A percentile compares a stretch with the other conserved stretches of the same genome.
These are phyloP conservation scores for Amphiura filiformis DNA, from an alignment of 35 echinoderm and acorn worm genomes.

Conservation along the genomic window DNA sequence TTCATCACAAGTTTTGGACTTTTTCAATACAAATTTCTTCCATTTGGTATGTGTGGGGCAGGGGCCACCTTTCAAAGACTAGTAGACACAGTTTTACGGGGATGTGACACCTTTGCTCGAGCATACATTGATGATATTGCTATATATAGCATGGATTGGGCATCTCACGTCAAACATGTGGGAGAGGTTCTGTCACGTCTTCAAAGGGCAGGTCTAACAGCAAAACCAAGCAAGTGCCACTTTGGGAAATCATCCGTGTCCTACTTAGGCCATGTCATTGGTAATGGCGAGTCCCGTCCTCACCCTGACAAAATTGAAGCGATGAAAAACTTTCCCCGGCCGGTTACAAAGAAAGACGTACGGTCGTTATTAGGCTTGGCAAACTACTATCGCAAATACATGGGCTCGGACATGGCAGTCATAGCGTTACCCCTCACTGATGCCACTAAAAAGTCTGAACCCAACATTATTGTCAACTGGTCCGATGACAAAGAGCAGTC, in stretches of 20 bases:
- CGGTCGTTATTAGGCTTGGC: background rate
- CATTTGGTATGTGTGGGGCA: conserved; percentile 52
- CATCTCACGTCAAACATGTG: background rate
- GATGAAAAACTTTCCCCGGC: background rate
- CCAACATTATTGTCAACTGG: background rate
- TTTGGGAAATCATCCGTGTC: background rate
- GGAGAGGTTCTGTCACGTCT: background rate
- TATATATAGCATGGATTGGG: background rate
- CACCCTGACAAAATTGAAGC: background rate
- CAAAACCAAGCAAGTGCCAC: background rate
- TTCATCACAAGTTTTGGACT: conserved; percentile 47
- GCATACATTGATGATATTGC: background rate
- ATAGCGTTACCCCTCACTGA: conserved; percentile 34
- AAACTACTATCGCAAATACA: conserved; percentile 25
- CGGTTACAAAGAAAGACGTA: conserved; percentile 7
- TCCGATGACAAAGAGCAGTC: background rate
- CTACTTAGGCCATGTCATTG: background rate
- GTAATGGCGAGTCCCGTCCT: background rate
- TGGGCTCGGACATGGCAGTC: background rate
- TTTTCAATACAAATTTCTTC: conserved; percentile 53
- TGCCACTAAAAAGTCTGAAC: conserved; percentile 21
- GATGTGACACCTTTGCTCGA: background rate
- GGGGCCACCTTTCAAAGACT: background rate
- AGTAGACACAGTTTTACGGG: background rate
- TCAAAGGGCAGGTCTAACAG: background rate